Evolutionary conservation across 2,797 vertebrate species (phyloP), one percentile per base, ranked within the genome.

Genomic region (Numenius phaeopus): DNA sequence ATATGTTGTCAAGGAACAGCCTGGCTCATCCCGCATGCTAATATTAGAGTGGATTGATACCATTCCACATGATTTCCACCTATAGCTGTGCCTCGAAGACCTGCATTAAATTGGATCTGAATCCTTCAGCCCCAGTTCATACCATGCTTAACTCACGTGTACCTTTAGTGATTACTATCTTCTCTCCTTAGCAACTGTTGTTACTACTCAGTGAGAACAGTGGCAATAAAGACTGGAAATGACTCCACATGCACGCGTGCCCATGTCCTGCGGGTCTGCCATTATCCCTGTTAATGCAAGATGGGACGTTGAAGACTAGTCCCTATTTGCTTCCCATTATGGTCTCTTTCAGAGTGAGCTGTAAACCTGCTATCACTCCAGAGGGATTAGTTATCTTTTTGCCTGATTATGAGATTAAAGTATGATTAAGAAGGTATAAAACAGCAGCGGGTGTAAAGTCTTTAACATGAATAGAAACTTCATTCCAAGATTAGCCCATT

Each of bases 361-460:
- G 16, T 77, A 92, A 87, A 89, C 71, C 73, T 77, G 2, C 66
- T 92, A 59, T 79, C 54, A 39, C 50, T 66, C 21, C 14, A 47
- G n/a, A 77, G 6, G 11, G 50, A 66, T 62, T 87, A 30, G 46
- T 81, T 95, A 86, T 67, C 64, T 27, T 54, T 88, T 17, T 64
- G 34, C 52, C 70, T 93, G 58, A 92, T 77, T 87, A 73, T n/a
- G 80, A 79, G 80, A 82, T 76, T 90, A 58, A 87, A 90, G 23
- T 32, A 37, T 44, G 49, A 69, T 84, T 91, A 90, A 54, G 72
- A 80, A 93, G n/a, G 42, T 80, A 83, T 54, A 70, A 89, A 67
- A 77, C 62, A 22, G 50, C 46, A 95, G 17, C 20, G 21, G 2
- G 15, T 26, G 24, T 82, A 55, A 90, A 87, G 66, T 44, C 30